Evolutionary conservation across 2,797 vertebrate genomes (phyloP).

Genomic region (Danionella dracula): DNA sequence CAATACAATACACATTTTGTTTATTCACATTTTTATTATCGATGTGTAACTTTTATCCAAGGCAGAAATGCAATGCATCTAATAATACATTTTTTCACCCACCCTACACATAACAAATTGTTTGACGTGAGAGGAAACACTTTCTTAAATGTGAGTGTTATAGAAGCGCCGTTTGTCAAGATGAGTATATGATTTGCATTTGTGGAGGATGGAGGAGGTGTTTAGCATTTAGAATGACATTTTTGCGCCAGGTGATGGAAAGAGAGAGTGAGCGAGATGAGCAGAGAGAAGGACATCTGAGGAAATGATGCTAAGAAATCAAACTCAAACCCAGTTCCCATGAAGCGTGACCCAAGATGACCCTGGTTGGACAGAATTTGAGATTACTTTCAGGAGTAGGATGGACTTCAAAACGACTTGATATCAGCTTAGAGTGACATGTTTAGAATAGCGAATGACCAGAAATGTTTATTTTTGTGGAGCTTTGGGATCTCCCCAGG

Average conservation of each 20-base stretch:
- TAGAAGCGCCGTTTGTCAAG: neutral
- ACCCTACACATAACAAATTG: too few relatives aligned
- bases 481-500: neutral
- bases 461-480: neutral
- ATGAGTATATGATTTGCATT: slow-evolving; percentile 7
- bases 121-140: neutral
- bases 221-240: slow-evolving; percentile 33
- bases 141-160: slow-evolving; percentile 18
- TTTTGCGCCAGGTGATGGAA: slow-evolving; percentile 7
- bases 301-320: neutral
- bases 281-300: slow-evolving; percentile 23
- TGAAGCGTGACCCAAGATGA: neutral
- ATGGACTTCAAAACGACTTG: neutral
- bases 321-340: neutral
- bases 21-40: too few relatives aligned
- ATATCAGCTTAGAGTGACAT: neutral
- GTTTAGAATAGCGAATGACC: neutral
- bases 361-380: slow-evolving; percentile 1
- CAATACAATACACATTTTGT: too few relatives aligned
- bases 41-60: too few relatives aligned
- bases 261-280: slow-evolving; percentile 4
- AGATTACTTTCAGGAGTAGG: neutral
- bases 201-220: neutral
- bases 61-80: too few relatives aligned
- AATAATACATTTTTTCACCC: too few relatives aligned